These are phyloP conservation scores for Drosophila repletoides DNA, from an alignment of 1,140 invertebrate genomes.

Conservation along the genomic window DNA sequence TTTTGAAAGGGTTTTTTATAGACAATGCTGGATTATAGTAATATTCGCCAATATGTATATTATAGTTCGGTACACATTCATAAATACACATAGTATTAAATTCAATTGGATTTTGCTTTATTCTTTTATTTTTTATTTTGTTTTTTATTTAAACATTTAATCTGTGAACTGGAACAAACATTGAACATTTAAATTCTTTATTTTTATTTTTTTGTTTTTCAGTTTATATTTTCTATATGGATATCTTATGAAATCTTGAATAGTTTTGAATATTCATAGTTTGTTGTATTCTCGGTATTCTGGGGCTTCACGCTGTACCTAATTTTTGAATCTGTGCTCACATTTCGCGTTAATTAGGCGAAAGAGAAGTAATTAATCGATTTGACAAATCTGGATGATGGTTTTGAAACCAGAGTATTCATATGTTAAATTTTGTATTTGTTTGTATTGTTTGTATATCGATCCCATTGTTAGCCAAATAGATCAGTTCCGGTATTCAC, in stretches of 20 bases:
- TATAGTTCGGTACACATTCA: slow-evolving; percentile 8
- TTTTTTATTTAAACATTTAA: slow-evolving; percentile 11
- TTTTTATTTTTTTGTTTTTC: neutral
- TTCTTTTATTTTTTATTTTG: neutral
- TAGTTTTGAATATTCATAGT: slow-evolving; percentile 10
- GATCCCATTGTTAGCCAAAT: too few species aligned
- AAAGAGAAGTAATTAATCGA: neutral
- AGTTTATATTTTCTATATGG: neutral
- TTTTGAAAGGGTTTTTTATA: too few species aligned
- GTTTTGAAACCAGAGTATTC: slow-evolving; percentile 10
- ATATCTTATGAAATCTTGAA: neutral
- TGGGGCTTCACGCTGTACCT: neutral
- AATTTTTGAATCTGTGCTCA: too few species aligned
- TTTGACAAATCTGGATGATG: too few species aligned
- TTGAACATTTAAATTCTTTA: slow-evolving; percentile 25
- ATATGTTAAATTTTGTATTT: too few species aligned
- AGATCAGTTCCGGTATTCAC: too few species aligned
- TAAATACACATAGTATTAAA: slow-evolving; percentile 13
- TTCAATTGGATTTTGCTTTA: slow-evolving; percentile 3
- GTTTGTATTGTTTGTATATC: too few species aligned
- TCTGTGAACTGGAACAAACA: slow-evolving; percentile 35
- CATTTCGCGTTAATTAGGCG: too few species aligned
- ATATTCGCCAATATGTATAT: neutral
- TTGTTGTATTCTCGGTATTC: neutral
- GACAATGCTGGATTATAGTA: too few species aligned